phyloP scores from a whole-genome alignment of 2,113 vertebrate species.

The Aythya baeri region DNA sequence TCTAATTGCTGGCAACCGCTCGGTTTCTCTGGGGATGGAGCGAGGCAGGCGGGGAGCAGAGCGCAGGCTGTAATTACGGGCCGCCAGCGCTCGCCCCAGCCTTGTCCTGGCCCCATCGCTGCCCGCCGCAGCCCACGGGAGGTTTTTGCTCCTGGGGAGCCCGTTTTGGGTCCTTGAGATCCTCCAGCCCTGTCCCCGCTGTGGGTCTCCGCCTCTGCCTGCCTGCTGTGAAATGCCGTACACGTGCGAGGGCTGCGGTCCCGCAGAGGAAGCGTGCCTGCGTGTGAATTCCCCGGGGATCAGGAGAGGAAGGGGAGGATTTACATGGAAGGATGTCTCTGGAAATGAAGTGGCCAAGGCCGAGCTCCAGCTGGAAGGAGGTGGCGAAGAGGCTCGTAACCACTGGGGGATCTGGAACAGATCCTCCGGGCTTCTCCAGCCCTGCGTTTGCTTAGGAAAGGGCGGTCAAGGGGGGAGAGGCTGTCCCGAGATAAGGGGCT shows the following conservation, averaged over 20 bases:
- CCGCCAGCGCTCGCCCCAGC: neutral
- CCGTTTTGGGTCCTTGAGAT: neutral
- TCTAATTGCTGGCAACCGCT: conserved; percentile 37
- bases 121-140: accelerated
- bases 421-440: neutral
- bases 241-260: neutral
- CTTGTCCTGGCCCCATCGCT: neutral
- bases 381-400: neutral
- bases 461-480: neutral
- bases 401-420: neutral
- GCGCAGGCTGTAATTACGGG: neutral
- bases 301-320: conserved; percentile 48
- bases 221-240: neutral
- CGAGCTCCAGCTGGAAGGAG: conserved; percentile 1
- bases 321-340: conserved; percentile 49
- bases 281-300: conserved; percentile 53
- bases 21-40: neutral
- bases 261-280: neutral
- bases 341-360: neutral
- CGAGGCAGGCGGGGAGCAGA: neutral
- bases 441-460: neutral
- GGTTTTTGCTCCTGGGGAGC: neutral
- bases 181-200: neutral
- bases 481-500: neutral
- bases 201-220: neutral